A percentile compares a stretch with the other conserved stretches of the same genome.
Evolutionary conservation across 2,113 vertebrate species (phyloP).

Genomic region (Aegotheles bennettii): DNA sequence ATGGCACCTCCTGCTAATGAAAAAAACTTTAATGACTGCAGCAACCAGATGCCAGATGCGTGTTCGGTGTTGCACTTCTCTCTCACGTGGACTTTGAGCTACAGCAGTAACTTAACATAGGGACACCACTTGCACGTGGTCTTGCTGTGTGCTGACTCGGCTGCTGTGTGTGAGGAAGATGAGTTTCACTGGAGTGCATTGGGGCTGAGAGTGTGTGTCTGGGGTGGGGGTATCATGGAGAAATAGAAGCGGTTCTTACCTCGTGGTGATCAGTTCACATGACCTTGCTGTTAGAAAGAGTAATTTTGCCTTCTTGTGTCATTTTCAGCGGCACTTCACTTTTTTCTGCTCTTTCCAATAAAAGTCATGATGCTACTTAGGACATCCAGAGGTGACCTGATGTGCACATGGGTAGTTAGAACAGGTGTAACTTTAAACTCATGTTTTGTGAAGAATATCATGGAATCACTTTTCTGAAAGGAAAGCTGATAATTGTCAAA

Average conservation of each 20-base stretch:
- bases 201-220: accelerated
- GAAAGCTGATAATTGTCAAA: not conserved
- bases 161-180: not conserved
- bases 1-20: not conserved
- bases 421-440: not conserved
- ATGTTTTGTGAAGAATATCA: not conserved
- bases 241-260: not conserved
- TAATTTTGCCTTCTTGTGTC: not conserved
- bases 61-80: not conserved
- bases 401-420: not conserved
- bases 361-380: not conserved
- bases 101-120: not conserved
- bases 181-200: accelerated
- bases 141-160: not conserved
- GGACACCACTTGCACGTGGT: accelerated
- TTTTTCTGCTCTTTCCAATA: not conserved
- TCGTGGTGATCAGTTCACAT: not conserved
- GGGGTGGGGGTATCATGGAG: not conserved
- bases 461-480: not conserved
- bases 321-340: not conserved
- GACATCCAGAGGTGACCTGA: not conserved
- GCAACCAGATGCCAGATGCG: accelerated
- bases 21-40: not conserved
- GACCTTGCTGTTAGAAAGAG: not conserved
- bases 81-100: not conserved